A percentile compares a stretch with the other conserved stretches of the same genome.
These are phyloP conservation scores for Palythoa grandis DNA, from an alignment of 92 coral and sea anemone genomes.

Conservation along the genomic window DNA sequence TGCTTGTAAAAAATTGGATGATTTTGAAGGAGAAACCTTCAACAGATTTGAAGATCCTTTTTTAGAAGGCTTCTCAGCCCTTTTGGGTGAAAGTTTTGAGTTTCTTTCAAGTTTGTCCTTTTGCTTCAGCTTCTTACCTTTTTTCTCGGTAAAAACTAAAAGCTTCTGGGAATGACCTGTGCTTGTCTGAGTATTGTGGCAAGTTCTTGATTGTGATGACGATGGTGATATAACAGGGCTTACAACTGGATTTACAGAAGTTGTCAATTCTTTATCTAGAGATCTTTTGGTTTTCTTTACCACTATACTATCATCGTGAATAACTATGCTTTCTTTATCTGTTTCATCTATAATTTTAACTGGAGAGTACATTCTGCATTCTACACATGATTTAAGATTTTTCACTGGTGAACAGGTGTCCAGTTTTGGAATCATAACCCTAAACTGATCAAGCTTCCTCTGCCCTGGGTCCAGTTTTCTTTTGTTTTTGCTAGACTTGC, in stretches of 20 bases:
- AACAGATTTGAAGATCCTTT: neutral
- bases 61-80: neutral
- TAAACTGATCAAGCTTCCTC: slow-evolving; percentile 71
- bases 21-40: neutral
- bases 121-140: neutral
- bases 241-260: neutral
- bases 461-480: slow-evolving; percentile 69
- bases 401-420: slow-evolving; percentile 27
- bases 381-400: neutral
- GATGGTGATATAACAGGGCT: neutral
- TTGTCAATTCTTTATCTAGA: neutral
- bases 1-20: neutral
- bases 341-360: slow-evolving; percentile 19
- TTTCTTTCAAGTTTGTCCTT: neutral
- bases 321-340: neutral
- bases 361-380: slow-evolving; percentile 37
- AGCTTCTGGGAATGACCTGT: neutral
- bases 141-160: slow-evolving; percentile 19
- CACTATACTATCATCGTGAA: neutral
- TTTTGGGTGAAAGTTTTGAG: slow-evolving; percentile 1
- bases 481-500: slow-evolving; percentile 1
- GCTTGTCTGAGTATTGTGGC: neutral
- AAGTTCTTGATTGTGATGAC: neutral
- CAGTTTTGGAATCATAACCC: slow-evolving; percentile 47
- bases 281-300: neutral